These are phyloP conservation scores for Drosophila auraria DNA, from an alignment of 1,140 invertebrate species.

Conservation along the genomic window DNA sequence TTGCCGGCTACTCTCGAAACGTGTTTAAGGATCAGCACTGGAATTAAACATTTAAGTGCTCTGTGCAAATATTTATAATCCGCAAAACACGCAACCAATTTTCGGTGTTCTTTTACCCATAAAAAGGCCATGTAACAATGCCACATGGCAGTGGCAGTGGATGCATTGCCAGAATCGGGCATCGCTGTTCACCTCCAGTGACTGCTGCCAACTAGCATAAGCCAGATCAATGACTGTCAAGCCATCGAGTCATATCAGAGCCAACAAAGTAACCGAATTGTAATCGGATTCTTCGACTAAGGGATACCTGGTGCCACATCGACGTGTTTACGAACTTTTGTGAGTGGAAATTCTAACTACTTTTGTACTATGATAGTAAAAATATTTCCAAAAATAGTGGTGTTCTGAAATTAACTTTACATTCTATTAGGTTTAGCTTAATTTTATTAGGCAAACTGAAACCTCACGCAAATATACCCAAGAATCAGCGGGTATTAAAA, in stretches of 20 bases:
- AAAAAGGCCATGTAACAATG: constrained; percentile 39
- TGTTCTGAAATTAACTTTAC: too few species aligned
- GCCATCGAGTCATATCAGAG: constrained; percentile 44
- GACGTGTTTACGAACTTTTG: neutral
- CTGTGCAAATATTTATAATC: constrained; percentile 20
- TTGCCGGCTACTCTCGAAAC: constrained; percentile 19
- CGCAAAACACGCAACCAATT: neutral
- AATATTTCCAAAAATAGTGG: too few species aligned
- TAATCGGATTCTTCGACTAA: constrained; percentile 5
- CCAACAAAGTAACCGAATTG: constrained; percentile 9
- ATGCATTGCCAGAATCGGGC: constrained; percentile 50
- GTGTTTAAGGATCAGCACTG: neutral
- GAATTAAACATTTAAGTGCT: constrained; percentile 2
- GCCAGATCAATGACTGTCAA: constrained; percentile 70
- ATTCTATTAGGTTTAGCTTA: too few species aligned
- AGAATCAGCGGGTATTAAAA: constrained; percentile 18
- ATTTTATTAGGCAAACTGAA: too few species aligned
- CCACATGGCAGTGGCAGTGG: constrained; percentile 32
- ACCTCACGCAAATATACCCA: neutral
- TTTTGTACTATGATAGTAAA: too few species aligned
- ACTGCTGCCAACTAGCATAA: constrained; percentile 57
- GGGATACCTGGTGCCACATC: neutral
- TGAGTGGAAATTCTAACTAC: too few species aligned
- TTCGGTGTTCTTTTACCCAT: constrained; percentile 36
- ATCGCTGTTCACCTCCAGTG: constrained; percentile 33